These are phyloP conservation scores for Psilanteris sp. DNA, from an alignment of 1,140 invertebrate species.

Conservation along the genomic window DNA sequence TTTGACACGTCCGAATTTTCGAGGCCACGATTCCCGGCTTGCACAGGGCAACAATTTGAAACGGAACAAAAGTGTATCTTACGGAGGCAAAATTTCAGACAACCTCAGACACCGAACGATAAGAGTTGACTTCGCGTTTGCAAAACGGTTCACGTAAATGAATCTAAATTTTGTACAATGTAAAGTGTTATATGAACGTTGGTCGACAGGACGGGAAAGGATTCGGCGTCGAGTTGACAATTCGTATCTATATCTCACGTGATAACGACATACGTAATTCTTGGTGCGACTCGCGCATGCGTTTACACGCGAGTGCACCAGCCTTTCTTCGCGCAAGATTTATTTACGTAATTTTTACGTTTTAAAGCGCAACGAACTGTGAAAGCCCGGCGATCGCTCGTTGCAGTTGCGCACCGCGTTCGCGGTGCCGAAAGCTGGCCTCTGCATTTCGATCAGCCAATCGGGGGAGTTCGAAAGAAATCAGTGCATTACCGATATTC, in stretches of 20 bases:
- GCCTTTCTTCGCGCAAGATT: conserved; percentile 78
- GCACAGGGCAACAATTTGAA: conserved; percentile 21
- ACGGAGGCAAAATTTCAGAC: conserved; percentile 13
- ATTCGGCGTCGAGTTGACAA: conserved; percentile 24
- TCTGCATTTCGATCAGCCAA: conserved; percentile 63
- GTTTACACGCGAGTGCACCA: conserved; percentile 69
- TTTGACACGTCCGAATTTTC: conserved; percentile 7
- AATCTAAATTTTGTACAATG: conserved; percentile 51
- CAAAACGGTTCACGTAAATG: conserved; percentile 19
- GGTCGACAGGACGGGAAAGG: conserved; percentile 9
- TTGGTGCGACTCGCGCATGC: conserved; percentile 69
- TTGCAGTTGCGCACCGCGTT: conserved; percentile 58
- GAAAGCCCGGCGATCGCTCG: conserved; percentile 70
- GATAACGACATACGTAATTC: conserved; percentile 74
- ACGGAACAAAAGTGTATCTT: conserved; percentile 40
- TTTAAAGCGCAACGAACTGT: conserved; percentile 71
- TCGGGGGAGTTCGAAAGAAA: too few relatives aligned
- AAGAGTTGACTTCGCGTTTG: conserved; percentile 18
- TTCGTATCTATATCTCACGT: conserved; percentile 36
- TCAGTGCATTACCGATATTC: conserved; percentile 39
- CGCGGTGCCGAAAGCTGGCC: conserved; percentile 63
- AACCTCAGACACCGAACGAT: conserved; percentile 14
- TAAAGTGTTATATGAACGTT: conserved; percentile 36
- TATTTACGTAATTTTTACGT: conserved; percentile 77
- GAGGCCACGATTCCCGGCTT: conserved; percentile 10